Percentiles rank a stretch among this genome's conserved stretches.
Evolutionary conservation across 2,888 invertebrate species (phyloP).

Genomic region (Molorchus minor): DNA sequence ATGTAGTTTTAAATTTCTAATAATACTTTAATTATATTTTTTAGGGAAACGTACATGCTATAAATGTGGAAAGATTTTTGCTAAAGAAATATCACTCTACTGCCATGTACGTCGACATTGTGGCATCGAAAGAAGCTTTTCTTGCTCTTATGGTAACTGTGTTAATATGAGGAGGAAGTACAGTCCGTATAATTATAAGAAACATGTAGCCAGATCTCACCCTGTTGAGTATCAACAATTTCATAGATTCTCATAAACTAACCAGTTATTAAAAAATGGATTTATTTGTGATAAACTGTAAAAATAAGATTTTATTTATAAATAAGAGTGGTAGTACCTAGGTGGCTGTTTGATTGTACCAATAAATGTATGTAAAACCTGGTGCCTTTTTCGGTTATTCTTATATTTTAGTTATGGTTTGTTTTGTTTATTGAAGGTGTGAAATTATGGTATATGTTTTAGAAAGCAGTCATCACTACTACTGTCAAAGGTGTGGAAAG

Average conservation of each 20-base stretch:
- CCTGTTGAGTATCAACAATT: slow-evolving; percentile 9
- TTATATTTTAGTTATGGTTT: too few species aligned
- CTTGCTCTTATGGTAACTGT: slow-evolving; percentile 9
- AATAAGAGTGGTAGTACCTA: too few species aligned
- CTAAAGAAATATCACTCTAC: slow-evolving; percentile 1
- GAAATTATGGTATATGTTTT: neutral
- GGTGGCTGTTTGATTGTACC: too few species aligned
- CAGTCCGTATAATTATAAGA: slow-evolving; percentile 14
- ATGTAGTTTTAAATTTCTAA: neutral
- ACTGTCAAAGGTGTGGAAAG: slow-evolving; percentile 34
- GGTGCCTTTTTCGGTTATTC: too few species aligned
- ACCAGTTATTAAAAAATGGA: too few species aligned
- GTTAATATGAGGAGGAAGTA: slow-evolving; percentile 3
- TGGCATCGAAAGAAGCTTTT: slow-evolving; percentile 7
- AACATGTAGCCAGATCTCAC: slow-evolving; percentile 19
- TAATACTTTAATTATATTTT: neutral
- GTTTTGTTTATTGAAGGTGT: too few species aligned
- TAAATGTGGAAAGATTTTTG: slow-evolving; percentile 17
- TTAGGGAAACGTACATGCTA: slow-evolving; percentile 8
- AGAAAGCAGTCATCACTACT: neutral
- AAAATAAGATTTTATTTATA: too few species aligned
- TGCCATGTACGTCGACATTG: slow-evolving; percentile 12
- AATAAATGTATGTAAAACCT: too few species aligned
- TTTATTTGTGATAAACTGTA: too few species aligned
- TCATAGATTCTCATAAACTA: too few species aligned